Conservation (phyloP, 23 tunicate genomes). For the Ascidia mentula region DNA sequence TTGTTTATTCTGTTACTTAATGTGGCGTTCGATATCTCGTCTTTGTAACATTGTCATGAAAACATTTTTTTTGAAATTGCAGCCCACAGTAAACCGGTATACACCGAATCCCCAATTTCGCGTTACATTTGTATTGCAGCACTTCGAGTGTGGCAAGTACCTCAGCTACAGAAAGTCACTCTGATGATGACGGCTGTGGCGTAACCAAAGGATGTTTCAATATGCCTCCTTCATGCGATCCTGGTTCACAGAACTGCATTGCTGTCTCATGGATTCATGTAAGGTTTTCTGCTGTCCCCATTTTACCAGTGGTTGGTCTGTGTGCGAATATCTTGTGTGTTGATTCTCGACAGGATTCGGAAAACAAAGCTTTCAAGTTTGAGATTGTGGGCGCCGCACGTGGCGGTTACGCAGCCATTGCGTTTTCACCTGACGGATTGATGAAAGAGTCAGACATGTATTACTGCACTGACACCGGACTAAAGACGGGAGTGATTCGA, state of each 20-base stretch:
- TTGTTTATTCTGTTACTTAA: too few species aligned
- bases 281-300: too few species aligned
- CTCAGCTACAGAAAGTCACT: too few species aligned
- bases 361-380: not conserved
- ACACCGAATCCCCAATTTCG: not conserved
- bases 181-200: slow-evolving; percentile 8
- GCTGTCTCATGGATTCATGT: not conserved
- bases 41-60: too few species aligned
- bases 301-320: not conserved
- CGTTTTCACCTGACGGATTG: not conserved
- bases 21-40: too few species aligned
- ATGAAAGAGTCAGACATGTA: slow-evolving; percentile 18
- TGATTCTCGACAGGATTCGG: not conserved
- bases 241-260: not conserved
- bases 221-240: slow-evolving; percentile 14
- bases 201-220: slow-evolving; percentile 18
- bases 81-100: too few species aligned
- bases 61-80: too few species aligned
- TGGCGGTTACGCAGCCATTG: slow-evolving; percentile 5
- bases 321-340: not conserved
- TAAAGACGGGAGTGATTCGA: not conserved
- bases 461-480: slow-evolving; percentile 11
- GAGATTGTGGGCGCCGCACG: slow-evolving; percentile 3
- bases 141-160: too few species aligned
- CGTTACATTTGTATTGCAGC: not conserved